Percentiles rank a stretch among this genome's conserved stretches.
Conservation (phyloP, 1,140 invertebrate species). For the Hyposmocoma kahamanoa region DNA sequence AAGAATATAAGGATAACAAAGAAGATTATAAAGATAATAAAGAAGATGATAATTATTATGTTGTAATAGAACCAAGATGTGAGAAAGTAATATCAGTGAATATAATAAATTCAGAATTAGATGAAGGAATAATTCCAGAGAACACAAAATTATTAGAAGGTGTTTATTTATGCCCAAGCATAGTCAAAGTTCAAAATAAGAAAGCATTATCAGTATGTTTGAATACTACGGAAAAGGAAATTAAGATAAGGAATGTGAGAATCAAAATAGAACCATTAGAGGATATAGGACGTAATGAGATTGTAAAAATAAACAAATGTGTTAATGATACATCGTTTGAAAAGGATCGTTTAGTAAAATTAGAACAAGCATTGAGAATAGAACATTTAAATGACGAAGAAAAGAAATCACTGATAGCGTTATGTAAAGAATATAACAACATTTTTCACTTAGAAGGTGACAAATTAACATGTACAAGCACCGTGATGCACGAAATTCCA, state of each 20-base stretch:
- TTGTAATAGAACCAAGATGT: background rate
- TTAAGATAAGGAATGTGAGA: background rate
- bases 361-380: background rate
- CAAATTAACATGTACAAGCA: background rate
- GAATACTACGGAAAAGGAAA: background rate
- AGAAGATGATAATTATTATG: background rate
- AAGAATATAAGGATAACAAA: background rate
- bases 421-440: constrained; percentile 2
- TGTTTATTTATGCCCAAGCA: background rate
- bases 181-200: background rate
- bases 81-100: background rate
- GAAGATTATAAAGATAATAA: background rate
- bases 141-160: background rate
- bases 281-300: background rate
- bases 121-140: constrained; percentile 1
- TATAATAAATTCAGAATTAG: background rate
- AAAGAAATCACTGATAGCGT: background rate
- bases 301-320: background rate
- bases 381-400: background rate
- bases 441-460: constrained; percentile 2
- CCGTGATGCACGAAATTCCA: constrained; percentile 1
- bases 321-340: background rate
- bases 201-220: background rate
- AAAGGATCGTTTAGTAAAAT: background rate
- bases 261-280: background rate